phyloP scores from a whole-genome alignment of 2,113 vertebrate genomes.

The Strix aluco region DNA sequence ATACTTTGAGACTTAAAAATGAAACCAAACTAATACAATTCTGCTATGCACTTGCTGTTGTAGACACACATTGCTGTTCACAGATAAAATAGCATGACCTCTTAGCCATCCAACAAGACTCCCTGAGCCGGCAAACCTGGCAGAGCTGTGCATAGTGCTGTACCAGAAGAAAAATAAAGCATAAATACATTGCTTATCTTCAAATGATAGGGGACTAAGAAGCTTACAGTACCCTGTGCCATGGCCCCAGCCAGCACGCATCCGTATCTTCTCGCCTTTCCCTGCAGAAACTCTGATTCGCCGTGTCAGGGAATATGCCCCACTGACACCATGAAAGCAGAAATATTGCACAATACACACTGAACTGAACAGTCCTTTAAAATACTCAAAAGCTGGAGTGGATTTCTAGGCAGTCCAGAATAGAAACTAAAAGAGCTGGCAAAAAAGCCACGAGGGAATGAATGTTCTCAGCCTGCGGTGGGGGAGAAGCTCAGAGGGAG shows the following conservation, averaged over 20 bases:
- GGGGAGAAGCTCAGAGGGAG: neutral
- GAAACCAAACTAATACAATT: neutral
- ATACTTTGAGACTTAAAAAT: neutral
- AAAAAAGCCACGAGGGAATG: neutral
- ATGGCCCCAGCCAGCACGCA: neutral
- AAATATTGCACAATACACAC: neutral
- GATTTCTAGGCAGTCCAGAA: neutral
- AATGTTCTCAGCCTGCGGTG: neutral
- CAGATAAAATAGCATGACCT: neutral
- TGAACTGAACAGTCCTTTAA: neutral
- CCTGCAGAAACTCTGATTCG: neutral
- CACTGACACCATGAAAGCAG: neutral
- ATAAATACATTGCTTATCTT: neutral
- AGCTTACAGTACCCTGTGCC: neutral
- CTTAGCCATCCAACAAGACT: neutral
- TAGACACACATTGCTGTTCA: neutral
- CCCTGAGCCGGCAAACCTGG: neutral
- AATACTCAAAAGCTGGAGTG: neutral
- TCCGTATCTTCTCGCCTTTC: neutral
- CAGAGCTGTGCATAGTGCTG: neutral
- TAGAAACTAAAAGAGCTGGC: neutral
- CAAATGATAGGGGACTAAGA: neutral
- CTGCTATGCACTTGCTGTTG: neutral
- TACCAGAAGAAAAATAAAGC: neutral
- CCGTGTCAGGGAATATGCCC: neutral